phyloP scores from a whole-genome alignment of 2,888 invertebrate species.

The Tanypteryx hageni region DNA sequence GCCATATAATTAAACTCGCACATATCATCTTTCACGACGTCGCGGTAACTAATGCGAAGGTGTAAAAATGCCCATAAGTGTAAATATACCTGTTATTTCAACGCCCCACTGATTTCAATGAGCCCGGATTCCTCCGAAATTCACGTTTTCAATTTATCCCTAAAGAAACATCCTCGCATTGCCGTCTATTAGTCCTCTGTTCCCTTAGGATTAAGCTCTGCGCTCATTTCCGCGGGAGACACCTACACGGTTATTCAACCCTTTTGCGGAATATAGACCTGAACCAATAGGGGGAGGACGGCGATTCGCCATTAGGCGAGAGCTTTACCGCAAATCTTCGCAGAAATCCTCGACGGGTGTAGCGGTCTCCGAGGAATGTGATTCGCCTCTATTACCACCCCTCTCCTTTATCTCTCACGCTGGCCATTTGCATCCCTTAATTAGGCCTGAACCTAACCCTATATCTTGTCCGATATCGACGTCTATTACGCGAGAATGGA shows the following conservation, averaged over 20 bases:
- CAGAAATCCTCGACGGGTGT: slow-evolving; percentile 11
- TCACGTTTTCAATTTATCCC: slow-evolving; percentile 16
- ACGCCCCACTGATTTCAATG: not conserved
- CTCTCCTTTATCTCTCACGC: slow-evolving; percentile 32
- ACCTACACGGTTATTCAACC: slow-evolving; percentile 22
- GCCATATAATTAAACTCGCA: too few relatives aligned
- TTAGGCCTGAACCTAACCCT: not conserved
- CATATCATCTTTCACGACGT: not conserved
- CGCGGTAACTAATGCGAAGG: not conserved
- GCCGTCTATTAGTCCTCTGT: not conserved
- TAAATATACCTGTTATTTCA: not conserved
- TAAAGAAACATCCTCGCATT: not conserved
- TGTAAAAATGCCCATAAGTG: not conserved
- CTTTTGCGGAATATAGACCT: not conserved
- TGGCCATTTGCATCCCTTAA: slow-evolving; percentile 42
- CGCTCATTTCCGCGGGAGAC: not conserved
- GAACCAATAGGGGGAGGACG: slow-evolving; percentile 8
- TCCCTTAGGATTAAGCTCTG: not conserved
- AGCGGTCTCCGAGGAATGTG: slow-evolving; percentile 24
- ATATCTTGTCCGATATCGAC: not conserved
- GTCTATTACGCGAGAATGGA: not conserved
- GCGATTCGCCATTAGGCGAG: not conserved
- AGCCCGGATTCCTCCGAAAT: not conserved
- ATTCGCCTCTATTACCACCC: slow-evolving; percentile 26
- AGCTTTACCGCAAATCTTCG: slow-evolving; percentile 26